Percentiles rank a stretch among this genome's conserved stretches.
Conservation (phyloP, 1,140 invertebrate genomes). For the Amyelois transitella region DNA sequence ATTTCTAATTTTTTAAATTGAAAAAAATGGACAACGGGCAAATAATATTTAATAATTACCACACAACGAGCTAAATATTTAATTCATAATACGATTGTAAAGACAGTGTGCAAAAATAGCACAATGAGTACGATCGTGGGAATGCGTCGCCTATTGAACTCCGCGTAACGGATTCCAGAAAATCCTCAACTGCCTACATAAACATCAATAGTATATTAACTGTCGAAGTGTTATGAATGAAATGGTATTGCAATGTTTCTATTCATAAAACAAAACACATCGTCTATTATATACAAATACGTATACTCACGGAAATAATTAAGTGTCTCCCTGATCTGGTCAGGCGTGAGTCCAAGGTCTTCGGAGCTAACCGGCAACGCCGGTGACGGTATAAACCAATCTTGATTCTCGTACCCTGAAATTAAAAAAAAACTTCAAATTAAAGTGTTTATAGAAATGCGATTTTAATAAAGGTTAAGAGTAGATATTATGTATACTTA, state of each 20-base stretch:
- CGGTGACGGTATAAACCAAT: conserved; percentile 94
- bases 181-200: not conserved
- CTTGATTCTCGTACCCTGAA: conserved; percentile 94
- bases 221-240: conserved; percentile 1
- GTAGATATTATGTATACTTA: not conserved
- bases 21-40: too few species aligned
- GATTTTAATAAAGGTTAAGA: not conserved
- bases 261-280: too few species aligned
- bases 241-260: not conserved
- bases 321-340: conserved; percentile 95
- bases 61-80: too few species aligned
- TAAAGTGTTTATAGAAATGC: not conserved
- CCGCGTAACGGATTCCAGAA: not conserved
- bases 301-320: conserved; percentile 97
- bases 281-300: too few species aligned
- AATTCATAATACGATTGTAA: not conserved
- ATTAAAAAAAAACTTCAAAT: conserved; percentile 11
- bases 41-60: too few species aligned
- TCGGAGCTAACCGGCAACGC: conserved; percentile 82
- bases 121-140: not conserved
- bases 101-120: too few species aligned
- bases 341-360: conserved; percentile 90
- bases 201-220: not conserved
- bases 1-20: too few species aligned
- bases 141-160: not conserved